Percentiles rank a stretch among this genome's conserved stretches.
Conservation (phyloP, 2,888 invertebrate species). For the Hypomecis punctinalis region DNA sequence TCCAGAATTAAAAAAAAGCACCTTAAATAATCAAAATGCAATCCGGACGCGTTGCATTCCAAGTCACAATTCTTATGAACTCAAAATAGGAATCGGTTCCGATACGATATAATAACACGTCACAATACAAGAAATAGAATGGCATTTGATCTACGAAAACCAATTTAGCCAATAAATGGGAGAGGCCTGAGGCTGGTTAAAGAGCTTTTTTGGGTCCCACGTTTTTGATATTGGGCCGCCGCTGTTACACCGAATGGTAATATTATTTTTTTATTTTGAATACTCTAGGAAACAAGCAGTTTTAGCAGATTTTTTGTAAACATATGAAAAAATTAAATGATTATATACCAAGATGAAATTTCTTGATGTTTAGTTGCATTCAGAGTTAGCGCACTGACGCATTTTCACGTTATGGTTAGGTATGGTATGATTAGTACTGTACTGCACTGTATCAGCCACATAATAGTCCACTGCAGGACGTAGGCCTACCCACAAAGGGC, state of each 20-base stretch:
- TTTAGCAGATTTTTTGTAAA: too few species aligned
- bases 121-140: slow-evolving; percentile 57
- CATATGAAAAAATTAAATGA: too few species aligned
- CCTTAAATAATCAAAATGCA: neutral
- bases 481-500: too few species aligned
- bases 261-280: slow-evolving; percentile 5
- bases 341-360: too few species aligned
- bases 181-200: slow-evolving; percentile 47
- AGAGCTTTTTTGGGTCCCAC: slow-evolving; percentile 48
- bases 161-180: slow-evolving; percentile 62
- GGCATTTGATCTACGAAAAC: slow-evolving; percentile 62
- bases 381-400: too few species aligned
- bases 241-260: slow-evolving; percentile 50
- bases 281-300: too few species aligned
- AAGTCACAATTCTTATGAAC: slow-evolving; percentile 13
- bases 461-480: too few species aligned
- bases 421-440: too few species aligned
- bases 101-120: slow-evolving; percentile 60
- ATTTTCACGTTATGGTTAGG: too few species aligned
- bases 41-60: slow-evolving; percentile 8
- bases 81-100: slow-evolving; percentile 46
- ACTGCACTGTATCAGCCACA: too few species aligned
- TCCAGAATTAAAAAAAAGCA: too few species aligned
- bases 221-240: slow-evolving; percentile 40
- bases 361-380: too few species aligned